Base-by-base conservation (phyloP, 2,113 vertebrate species). In the Labeo rohita region DNA sequence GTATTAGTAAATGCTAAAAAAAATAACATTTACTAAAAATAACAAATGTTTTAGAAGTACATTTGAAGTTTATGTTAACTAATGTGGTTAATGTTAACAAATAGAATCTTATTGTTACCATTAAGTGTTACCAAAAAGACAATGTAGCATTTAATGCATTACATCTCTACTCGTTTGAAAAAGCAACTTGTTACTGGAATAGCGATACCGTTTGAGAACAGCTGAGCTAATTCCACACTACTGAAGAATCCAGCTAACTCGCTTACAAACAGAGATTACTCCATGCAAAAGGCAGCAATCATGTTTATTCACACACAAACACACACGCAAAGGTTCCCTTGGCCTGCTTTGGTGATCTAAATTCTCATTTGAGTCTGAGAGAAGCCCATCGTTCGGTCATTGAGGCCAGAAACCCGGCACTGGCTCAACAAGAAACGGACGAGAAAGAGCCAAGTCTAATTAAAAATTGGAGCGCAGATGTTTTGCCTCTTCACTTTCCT, bases 391-490 rank as follows among this genome's bases (percentile, higher is more conserved):
- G 90, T 81, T 88, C 88, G 88, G 83, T 83, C 85, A 72, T 79
- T 79, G 65, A 86, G 86, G 83, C 83, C 80, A 72, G 66, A 75
- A 76, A 86, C 9, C 65, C 74, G 77, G 84, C 87, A 88, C 52
- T 86, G 83, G 86, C 85, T 80, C 77, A 85, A 90, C 85, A 88
- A 89, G 88, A 88, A 86, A 88, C 70, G 4, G 68, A 49, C 16
- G 66, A 74, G 59, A 72, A 18, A 28, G 83, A 91, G 87, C 86
- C 79, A 84, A 89, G 86, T 84, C 87, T 92, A 91, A 94, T 94
- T 93, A 89, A 92, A 92, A 89, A 91, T 34, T 90, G 84, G 88
- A 75, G 82, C 68, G 87, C 90, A 91, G 90, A 92, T 92, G 92
- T 91, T 89, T 92, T 90, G 77, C 84, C 82, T 76, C 83, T 86